Conservation (phyloP, 2,888 invertebrate species). For the Leptinotarsa peninsularis region DNA sequence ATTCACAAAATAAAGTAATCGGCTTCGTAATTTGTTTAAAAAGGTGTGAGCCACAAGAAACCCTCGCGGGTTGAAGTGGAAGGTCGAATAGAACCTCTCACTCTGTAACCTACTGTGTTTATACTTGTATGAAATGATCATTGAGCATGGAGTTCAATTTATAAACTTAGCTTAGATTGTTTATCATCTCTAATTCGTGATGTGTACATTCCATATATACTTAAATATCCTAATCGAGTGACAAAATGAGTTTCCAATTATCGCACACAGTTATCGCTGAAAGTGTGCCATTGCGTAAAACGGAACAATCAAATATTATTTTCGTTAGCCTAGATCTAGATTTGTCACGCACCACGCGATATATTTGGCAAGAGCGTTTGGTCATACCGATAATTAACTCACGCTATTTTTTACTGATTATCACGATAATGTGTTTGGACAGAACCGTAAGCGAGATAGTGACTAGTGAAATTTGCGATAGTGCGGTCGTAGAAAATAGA, state of each 20-base stretch:
- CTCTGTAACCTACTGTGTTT: no score
- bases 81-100: no score
- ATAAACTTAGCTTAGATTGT: neutral
- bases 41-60: no score
- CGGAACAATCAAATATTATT: conserved; percentile 31
- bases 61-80: no score
- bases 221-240: neutral
- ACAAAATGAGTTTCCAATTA: neutral
- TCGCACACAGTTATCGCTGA: conserved; percentile 1
- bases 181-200: neutral
- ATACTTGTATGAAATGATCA: no score
- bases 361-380: conserved; percentile 36
- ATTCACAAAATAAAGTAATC: no score
- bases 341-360: conserved; percentile 33
- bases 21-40: no score
- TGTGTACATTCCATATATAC: neutral
- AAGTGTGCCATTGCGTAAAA: conserved; percentile 28
- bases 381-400: conserved; percentile 20
- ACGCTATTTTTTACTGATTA: neutral
- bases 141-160: no score
- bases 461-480: neutral
- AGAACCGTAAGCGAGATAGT: neutral
- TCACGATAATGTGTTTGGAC: conserved; percentile 1
- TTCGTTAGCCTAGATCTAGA: conserved; percentile 40
- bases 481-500: neutral